A percentile compares a stretch with the other conserved stretches of the same genome.
Evolutionary conservation across 2,797 vertebrate genomes (phyloP).

Genomic region (Columba guinea): DNA sequence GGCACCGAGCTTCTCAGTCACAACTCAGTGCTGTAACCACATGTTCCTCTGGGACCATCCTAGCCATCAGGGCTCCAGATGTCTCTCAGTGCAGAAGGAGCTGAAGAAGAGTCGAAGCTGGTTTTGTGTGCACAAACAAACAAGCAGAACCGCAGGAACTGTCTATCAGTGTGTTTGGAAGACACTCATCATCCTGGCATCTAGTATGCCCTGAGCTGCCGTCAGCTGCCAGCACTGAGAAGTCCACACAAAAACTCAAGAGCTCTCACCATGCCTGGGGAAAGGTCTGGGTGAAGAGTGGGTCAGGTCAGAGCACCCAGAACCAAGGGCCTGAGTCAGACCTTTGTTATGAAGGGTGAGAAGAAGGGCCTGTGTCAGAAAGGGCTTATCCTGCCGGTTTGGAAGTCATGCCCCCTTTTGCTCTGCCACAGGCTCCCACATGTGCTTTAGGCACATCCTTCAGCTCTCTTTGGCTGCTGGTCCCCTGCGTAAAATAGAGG

Average conservation of each 20-base stretch:
- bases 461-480: not conserved
- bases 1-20: not conserved
- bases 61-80: not conserved
- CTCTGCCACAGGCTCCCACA: not conserved
- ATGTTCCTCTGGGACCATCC: rapidly evolving
- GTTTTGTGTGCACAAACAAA: not conserved
- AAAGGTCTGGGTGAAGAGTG: not conserved
- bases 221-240: not conserved
- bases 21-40: not conserved
- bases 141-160: not conserved
- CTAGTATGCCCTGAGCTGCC: not conserved
- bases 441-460: not conserved
- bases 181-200: not conserved
- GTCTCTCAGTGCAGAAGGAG: not conserved
- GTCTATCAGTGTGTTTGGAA: not conserved
- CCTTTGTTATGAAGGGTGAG: not conserved
- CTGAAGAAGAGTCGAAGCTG: not conserved
- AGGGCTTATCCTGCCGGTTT: not conserved
- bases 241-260: not conserved
- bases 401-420: not conserved
- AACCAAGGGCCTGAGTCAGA: not conserved
- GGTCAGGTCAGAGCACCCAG: not conserved
- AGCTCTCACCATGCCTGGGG: not conserved
- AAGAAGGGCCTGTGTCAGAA: not conserved
- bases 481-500: not conserved